These are phyloP conservation scores for Chelmon rostratus DNA, from an alignment of 2,797 vertebrate species.

Conservation along the genomic window DNA sequence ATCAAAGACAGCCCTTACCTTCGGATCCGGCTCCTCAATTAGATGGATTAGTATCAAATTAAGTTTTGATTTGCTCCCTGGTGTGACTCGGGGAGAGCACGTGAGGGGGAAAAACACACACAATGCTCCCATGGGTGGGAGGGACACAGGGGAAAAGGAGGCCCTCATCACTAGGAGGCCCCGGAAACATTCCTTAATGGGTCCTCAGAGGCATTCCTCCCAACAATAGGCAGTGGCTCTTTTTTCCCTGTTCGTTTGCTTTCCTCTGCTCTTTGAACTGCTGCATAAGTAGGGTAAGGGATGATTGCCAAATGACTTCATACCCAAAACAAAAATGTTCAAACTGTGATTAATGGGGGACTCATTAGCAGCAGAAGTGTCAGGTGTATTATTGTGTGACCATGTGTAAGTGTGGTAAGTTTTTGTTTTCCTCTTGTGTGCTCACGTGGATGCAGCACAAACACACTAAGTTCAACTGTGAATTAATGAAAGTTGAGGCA, in stretches of 20 bases:
- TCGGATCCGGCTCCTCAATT: conserved; percentile 70
- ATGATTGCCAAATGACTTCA: conserved; percentile 44
- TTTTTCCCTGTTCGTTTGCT: conserved; percentile 17
- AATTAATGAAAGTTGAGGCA: neutral
- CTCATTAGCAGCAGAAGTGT: neutral
- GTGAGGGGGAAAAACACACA: conserved; percentile 57
- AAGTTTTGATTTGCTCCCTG: conserved; percentile 75
- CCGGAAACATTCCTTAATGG: conserved; percentile 75
- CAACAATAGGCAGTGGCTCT: conserved; percentile 66
- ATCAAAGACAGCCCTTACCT: conserved; percentile 75
- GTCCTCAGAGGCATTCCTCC: conserved; percentile 61
- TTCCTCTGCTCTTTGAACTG: conserved; percentile 38
- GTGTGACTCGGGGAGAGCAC: conserved; percentile 53
- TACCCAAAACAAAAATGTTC: conserved; percentile 30
- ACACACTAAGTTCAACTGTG: neutral
- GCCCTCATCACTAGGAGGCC: conserved; percentile 56
- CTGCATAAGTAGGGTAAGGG: conserved; percentile 38
- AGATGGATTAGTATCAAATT: conserved; percentile 81
- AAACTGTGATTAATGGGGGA: conserved; percentile 18
- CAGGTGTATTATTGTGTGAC: neutral
- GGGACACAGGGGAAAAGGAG: conserved; percentile 43
- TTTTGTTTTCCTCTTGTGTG: neutral
- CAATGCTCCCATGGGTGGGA: conserved; percentile 40
- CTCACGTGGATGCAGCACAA: neutral
- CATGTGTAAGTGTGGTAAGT: neutral